Evolutionary conservation across 2,113 vertebrate genomes (phyloP).

Genomic region (Amblyornis subalaris): DNA sequence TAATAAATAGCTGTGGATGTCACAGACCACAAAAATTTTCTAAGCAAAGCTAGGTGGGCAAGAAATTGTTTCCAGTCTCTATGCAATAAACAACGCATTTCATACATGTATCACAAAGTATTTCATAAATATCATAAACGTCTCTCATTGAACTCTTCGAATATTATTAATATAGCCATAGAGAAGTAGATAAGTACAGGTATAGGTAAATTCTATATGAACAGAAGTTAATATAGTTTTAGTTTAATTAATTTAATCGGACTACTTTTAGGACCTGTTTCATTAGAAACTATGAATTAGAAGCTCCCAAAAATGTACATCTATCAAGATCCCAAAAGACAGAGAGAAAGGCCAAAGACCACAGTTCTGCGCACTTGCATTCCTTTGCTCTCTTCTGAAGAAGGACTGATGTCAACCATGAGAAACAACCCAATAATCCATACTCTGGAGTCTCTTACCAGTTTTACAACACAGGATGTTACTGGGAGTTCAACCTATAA

Average conservation of each 20-base stretch:
- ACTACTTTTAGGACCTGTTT: not conserved
- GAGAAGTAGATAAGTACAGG: not conserved
- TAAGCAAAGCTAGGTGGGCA: not conserved
- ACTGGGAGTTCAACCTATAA: not conserved
- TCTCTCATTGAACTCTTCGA: not conserved
- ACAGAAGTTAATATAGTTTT: not conserved
- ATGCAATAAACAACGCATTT: not conserved
- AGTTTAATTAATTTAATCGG: not conserved
- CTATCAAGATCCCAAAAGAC: not conserved
- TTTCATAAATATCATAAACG: not conserved
- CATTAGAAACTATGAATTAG: not conserved
- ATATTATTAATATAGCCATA: not conserved
- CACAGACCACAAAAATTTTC: slow-evolving; percentile 2
- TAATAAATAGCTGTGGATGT: not conserved
- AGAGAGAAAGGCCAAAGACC: not conserved
- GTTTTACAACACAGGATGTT: not conserved
- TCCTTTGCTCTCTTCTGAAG: not conserved
- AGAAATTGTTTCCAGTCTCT: not conserved
- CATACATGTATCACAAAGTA: not conserved
- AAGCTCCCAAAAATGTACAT: not conserved
- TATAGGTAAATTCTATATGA: not conserved
- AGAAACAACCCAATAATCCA: not conserved
- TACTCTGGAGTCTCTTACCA: not conserved
- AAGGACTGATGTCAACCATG: not conserved
- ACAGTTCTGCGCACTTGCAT: not conserved